These are phyloP conservation scores for Tethea ocularis DNA, from an alignment of 2,888 invertebrate species.

Conservation along the genomic window DNA sequence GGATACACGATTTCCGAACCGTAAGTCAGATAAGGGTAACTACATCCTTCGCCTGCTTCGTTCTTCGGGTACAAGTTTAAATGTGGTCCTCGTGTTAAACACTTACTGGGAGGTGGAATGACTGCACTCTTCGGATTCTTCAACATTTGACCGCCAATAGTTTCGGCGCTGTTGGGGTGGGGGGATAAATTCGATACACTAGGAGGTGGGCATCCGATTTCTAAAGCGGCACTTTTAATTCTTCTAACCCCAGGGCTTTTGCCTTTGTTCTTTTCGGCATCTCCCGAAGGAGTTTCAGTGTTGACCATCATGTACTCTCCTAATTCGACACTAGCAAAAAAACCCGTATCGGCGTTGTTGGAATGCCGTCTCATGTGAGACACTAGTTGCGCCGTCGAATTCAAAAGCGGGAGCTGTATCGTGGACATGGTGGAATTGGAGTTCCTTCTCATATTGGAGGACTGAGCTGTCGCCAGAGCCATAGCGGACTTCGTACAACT, in stretches of 20 bases:
- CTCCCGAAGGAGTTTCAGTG: conserved; percentile 75
- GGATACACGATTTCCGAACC: conserved; percentile 92
- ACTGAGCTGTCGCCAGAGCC: conserved; percentile 73
- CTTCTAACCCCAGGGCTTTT: conserved; percentile 86
- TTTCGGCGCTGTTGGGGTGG: conserved; percentile 92
- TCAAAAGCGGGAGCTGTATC: conserved; percentile 81
- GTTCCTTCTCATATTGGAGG: conserved; percentile 83
- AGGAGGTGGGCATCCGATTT: conserved; percentile 87
- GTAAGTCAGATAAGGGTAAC: conserved; percentile 87
- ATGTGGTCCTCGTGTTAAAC: conserved; percentile 87
- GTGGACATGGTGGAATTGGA: conserved; percentile 86
- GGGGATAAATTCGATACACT: conserved; percentile 89
- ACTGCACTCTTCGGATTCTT: conserved; percentile 86
- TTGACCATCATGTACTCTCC: conserved; percentile 82
- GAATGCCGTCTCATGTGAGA: conserved; percentile 84
- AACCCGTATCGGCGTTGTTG: conserved; percentile 85
- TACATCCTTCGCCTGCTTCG: conserved; percentile 88
- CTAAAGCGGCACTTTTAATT: conserved; percentile 88
- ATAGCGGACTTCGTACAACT: conserved; percentile 79
- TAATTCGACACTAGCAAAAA: conserved; percentile 80
- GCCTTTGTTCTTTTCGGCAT: conserved; percentile 76
- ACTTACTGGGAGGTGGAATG: conserved; percentile 88
- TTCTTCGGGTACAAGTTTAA: conserved; percentile 87
- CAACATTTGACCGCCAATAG: conserved; percentile 87
- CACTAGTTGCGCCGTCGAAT: conserved; percentile 77